Evolutionary conservation across 30 jellyfish, hydroid and myxozoan species (phyloP).

Genomic region (Aurelia sp.): DNA sequence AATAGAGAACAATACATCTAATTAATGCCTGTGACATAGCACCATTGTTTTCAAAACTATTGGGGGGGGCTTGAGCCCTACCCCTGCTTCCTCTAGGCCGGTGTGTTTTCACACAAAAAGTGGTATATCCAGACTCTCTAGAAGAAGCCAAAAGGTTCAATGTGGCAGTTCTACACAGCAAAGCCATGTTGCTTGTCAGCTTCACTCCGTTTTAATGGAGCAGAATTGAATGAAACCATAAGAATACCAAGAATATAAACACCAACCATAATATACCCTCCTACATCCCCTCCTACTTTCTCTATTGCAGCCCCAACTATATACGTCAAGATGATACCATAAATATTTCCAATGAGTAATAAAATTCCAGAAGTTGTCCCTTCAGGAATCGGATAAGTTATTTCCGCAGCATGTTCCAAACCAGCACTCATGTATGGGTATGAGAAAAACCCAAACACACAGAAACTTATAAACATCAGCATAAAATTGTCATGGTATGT

Average conservation of each 20-base stretch:
- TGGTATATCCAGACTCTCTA: not conserved
- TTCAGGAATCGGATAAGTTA: conserved; percentile 95
- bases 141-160: not conserved
- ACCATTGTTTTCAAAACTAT: no score
- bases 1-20: no score
- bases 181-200: conserved; percentile 39
- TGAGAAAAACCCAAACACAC: conserved; percentile 88
- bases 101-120: no score
- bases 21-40: no score
- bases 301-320: conserved; percentile 84
- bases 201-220: conserved; percentile 84
- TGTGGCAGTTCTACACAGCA: not conserved
- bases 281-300: conserved; percentile 78
- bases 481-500: conserved; percentile 68
- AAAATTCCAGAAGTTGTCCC: conserved; percentile 92
- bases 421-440: conserved; percentile 96
- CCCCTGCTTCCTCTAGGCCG: no score
- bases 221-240: conserved; percentile 58
- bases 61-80: no score
- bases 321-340: conserved; percentile 84
- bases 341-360: conserved; percentile 79
- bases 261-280: conserved; percentile 83
- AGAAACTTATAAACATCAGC: conserved; percentile 65
- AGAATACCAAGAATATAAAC: conserved; percentile 64
- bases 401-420: conserved; percentile 96